Percentiles rank a stretch among this genome's conserved stretches.
phyloP scores from a whole-genome alignment of 2,113 vertebrate genomes.

The Zeus faber region DNA sequence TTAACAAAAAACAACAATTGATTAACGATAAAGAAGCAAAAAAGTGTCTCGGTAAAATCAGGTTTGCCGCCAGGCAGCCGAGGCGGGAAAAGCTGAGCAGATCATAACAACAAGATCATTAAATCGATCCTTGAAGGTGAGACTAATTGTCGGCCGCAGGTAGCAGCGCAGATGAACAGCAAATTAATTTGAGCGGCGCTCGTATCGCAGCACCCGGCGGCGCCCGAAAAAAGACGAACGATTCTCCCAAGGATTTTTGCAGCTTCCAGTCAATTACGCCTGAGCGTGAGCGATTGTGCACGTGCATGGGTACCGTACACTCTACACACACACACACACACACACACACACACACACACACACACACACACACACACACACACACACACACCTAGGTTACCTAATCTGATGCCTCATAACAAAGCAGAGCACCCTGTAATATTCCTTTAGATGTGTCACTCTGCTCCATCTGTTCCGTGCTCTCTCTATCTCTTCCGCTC shows the following conservation, averaged over 20 bases:
- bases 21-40: no score
- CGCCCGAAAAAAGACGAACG: background rate
- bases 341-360: background rate
- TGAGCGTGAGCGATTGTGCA: constrained; percentile 3
- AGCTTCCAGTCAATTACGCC: background rate
- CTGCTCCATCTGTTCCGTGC: constrained; percentile 17
- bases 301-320: background rate
- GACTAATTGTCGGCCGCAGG: no score
- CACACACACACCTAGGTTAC: constrained; percentile 20
- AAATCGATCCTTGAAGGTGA: no score
- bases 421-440: constrained; percentile 30
- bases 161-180: no score
- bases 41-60: no score
- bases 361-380: constrained; percentile 1
- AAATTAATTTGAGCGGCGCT: no score
- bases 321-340: background rate
- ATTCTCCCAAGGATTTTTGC: background rate
- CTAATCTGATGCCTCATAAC: constrained; percentile 43
- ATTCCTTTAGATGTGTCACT: constrained; percentile 47
- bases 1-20: no score
- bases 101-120: no score
- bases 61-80: no score
- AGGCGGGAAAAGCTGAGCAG: no score
- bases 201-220: no score
- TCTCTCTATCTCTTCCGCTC: constrained; percentile 4